These are phyloP conservation scores for Papilio polyxenes DNA, from an alignment of 1,140 invertebrate genomes.

Conservation along the genomic window DNA sequence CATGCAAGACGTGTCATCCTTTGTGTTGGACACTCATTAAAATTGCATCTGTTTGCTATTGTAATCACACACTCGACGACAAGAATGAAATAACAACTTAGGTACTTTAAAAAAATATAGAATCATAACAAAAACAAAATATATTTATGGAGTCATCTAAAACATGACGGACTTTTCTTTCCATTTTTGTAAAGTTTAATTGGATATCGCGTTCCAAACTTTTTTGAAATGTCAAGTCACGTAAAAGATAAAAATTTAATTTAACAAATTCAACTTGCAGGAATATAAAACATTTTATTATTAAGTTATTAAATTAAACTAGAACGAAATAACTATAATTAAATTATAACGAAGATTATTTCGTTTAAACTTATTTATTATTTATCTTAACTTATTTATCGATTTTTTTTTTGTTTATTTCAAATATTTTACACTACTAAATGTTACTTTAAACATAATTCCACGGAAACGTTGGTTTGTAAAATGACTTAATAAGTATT, in stretches of 20 bases:
- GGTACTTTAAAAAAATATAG: not conserved
- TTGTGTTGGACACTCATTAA: slow-evolving; percentile 35
- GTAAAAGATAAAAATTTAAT: not conserved
- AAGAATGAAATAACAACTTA: not conserved
- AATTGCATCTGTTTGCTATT: slow-evolving; percentile 28
- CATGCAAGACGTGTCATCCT: slow-evolving; percentile 20
- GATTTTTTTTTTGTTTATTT: too few species aligned
- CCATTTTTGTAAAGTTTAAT: not conserved
- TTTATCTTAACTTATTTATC: not conserved
- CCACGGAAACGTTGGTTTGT: not conserved
- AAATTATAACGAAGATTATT: too few species aligned
- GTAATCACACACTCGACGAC: not conserved
- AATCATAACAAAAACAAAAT: not conserved
- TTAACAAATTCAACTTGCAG: not conserved
- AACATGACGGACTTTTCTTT: not conserved
- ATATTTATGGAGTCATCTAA: not conserved
- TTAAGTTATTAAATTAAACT: too few species aligned
- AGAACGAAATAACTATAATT: too few species aligned
- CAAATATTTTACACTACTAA: not conserved
- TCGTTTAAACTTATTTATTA: not conserved
- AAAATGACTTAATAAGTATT: not conserved
- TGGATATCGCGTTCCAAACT: not conserved
- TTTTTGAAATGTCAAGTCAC: not conserved
- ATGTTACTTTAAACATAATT: not conserved
- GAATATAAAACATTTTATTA: not conserved